Evolutionary conservation across 1,140 invertebrate genomes (phyloP), one percentile per base, ranked within the genome.

Genomic region (Cotesia chilonis): DNA sequence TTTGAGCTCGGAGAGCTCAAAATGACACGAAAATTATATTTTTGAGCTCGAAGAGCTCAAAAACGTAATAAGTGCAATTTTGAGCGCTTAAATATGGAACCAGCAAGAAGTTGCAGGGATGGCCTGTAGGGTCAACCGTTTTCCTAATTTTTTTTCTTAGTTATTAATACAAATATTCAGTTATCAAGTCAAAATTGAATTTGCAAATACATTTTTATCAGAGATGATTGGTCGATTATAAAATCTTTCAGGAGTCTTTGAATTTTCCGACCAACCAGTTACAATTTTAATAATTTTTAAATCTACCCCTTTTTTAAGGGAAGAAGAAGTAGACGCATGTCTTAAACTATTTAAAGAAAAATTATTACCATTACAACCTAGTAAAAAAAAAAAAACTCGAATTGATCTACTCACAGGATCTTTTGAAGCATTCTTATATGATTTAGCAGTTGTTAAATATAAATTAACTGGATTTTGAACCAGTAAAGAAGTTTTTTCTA

Each of bases 171-270:
- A 1, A 51, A 51, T n/a, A 1, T 9, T 28, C 2, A 51, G 3
- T 51, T 51, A 51, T 9, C 47, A n/a, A 9, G 47, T 9, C 7
- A 57, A 17, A 69, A 36, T 17, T n/a, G 2, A 57, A 57, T 57
- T 57, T n/a, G 55, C 9, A 57, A 57, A 57, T 57, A 14, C 6
- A 57, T 57, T 57, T 57, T 57, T 57, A 57, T 57, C 55, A 57
- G 9, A 6, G 17, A 4, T 57, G 14, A 57, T 4, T 4, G 17
- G 55, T 57, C 55, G 55, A 17, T 57, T 57, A 17, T 57, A 57
- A 57, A 57, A 57, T 57, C 1, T 57, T 57, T 57, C 55, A 57
- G 4, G 4, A 6, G 12, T 57, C 14, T 57, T 57, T 17, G 55
- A 57, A 10, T 57, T 57, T n/a, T 57, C 55, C 55, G 55, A 57